Conservation (phyloP, 2,888 invertebrate genomes). For the Lasioglossum zephyrum region DNA sequence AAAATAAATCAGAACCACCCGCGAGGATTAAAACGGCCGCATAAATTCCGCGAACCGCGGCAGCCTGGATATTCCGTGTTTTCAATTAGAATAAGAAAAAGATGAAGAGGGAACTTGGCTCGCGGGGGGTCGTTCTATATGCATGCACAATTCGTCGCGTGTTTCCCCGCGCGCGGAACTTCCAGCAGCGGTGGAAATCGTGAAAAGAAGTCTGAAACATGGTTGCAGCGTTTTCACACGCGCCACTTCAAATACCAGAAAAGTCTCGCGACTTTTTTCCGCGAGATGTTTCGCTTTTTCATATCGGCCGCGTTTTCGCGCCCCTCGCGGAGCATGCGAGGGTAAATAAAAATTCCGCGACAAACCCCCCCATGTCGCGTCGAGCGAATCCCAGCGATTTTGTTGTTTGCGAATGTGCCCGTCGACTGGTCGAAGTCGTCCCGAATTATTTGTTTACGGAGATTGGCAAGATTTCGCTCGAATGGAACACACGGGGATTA, state of each 20-base stretch:
- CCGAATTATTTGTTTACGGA: slow-evolving; percentile 49
- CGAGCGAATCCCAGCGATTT: slow-evolving; percentile 5
- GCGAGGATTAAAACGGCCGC: neutral
- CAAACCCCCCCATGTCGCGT: slow-evolving; percentile 1
- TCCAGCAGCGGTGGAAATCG: neutral
- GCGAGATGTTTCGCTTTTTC: slow-evolving; percentile 10
- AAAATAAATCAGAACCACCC: neutral
- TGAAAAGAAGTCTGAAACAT: slow-evolving; percentile 1
- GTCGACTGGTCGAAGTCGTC: slow-evolving; percentile 41
- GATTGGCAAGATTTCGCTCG: slow-evolving; percentile 4
- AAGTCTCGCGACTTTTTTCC: slow-evolving; percentile 21
- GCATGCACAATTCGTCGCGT: neutral
- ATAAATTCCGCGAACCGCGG: neutral
- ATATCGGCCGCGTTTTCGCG: slow-evolving; percentile 23
- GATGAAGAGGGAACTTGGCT: neutral
- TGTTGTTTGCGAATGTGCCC: slow-evolving; percentile 55
- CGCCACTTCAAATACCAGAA: neutral
- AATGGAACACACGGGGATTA: neutral
- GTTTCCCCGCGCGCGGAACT: neutral
- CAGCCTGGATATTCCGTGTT: neutral
- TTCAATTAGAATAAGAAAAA: slow-evolving; percentile 1
- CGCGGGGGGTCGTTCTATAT: neutral
- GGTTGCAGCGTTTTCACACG: neutral
- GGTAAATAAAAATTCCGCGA: slow-evolving; percentile 59
- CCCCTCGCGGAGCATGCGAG: slow-evolving; percentile 29